Evolutionary conservation across 1,140 invertebrate genomes (phyloP).

Genomic region (Bombyx mandarina): DNA sequence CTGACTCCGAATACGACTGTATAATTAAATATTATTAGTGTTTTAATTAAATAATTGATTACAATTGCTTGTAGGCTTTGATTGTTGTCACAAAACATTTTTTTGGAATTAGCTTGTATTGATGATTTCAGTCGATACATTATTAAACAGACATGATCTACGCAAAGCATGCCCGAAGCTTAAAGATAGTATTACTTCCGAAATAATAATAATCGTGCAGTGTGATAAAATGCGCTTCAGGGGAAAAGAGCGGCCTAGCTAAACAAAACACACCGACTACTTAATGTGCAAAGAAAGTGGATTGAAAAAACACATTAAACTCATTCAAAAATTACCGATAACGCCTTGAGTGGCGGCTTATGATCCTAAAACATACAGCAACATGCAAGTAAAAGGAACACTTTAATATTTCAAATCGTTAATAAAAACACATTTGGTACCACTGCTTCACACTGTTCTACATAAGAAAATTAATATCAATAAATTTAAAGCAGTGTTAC

Average conservation of each 20-base stretch:
- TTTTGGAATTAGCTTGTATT: no score
- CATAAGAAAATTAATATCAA: slow-evolving; percentile 11
- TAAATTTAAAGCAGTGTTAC: slow-evolving; percentile 38
- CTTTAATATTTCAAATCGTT: slow-evolving; percentile 31
- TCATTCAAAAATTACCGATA: slow-evolving; percentile 60
- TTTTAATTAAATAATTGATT: no score
- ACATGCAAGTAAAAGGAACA: slow-evolving; percentile 62
- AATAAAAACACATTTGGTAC: slow-evolving; percentile 45
- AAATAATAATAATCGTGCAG: slow-evolving; percentile 69
- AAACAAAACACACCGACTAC: slow-evolving; percentile 65
- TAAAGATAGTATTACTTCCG: slow-evolving; percentile 57
- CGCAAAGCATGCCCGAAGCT: slow-evolving; percentile 68
- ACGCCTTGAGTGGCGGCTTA: slow-evolving; percentile 64
- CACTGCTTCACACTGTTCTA: slow-evolving; percentile 26
- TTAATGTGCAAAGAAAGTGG: slow-evolving; percentile 69
- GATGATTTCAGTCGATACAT: no score
- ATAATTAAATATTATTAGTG: slow-evolving; percentile 20
- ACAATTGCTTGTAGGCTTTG: no score
- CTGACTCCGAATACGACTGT: slow-evolving; percentile 81
- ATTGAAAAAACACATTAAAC: slow-evolving; percentile 51
- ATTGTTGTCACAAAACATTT: no score
- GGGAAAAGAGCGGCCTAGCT: slow-evolving; percentile 68
- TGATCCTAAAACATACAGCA: slow-evolving; percentile 67
- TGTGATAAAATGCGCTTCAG: slow-evolving; percentile 65
- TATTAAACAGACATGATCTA: slow-evolving; percentile 41